Evolutionary conservation across 2,113 vertebrate genomes (phyloP).

Genomic region (Dasyurus viverrinus): DNA sequence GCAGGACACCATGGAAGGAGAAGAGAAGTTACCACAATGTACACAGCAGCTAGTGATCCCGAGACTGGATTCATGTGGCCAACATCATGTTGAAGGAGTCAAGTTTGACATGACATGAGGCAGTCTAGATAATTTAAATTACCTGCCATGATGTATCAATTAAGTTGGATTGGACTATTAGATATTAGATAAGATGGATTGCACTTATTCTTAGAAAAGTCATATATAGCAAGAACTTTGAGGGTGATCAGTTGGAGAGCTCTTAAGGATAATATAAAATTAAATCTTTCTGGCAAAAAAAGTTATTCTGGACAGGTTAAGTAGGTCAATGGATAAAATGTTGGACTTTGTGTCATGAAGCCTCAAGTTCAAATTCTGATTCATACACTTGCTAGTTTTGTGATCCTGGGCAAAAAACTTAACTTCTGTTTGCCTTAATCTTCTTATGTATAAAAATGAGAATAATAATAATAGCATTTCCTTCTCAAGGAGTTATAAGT

Average conservation of each 20-base stretch:
- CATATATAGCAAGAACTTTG: neutral
- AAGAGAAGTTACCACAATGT: neutral
- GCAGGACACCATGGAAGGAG: conserved; percentile 85
- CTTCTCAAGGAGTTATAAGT: neutral
- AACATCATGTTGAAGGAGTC: neutral
- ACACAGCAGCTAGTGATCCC: neutral
- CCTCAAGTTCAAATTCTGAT: neutral
- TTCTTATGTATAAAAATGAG: neutral
- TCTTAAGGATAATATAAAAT: neutral
- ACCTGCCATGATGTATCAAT: neutral
- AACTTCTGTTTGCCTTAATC: neutral
- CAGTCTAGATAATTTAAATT: neutral
- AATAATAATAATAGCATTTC: neutral
- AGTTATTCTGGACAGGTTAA: neutral
- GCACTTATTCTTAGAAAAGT: neutral
- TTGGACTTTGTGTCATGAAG: neutral
- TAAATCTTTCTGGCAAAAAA: neutral
- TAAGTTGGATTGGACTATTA: neutral
- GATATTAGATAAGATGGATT: no score
- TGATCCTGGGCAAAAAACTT: neutral
- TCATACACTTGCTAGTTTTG: neutral
- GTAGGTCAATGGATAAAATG: neutral
- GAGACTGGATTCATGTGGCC: neutral
- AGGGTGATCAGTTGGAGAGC: neutral
- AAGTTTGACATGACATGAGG: conserved; percentile 16